These are phyloP conservation scores for Spea multiplicata DNA, from an alignment of 2,113 vertebrate genomes.

Conservation along the genomic window DNA sequence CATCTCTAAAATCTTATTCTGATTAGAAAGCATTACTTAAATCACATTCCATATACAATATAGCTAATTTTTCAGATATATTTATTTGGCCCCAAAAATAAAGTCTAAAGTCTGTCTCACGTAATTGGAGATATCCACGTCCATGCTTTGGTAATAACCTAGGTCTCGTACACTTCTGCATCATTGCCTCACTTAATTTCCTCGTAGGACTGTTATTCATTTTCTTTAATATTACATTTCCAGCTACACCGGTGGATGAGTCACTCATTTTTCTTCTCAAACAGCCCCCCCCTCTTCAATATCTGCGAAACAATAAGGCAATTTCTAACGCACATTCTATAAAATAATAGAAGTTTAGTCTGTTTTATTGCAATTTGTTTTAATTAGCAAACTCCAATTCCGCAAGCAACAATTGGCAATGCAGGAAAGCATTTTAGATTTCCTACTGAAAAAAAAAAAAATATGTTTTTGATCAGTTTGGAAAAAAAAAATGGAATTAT, in stretches of 20 bases:
- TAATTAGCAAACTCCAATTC: slow-evolving; percentile 62
- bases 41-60: no score
- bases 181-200: slow-evolving; percentile 82
- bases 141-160: slow-evolving; percentile 54
- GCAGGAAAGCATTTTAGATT: neutral
- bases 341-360: slow-evolving; percentile 55
- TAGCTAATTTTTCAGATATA: no score
- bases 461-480: neutral
- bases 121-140: slow-evolving; percentile 59
- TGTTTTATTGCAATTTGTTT: slow-evolving; percentile 68
- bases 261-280: slow-evolving; percentile 67
- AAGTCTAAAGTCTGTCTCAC: slow-evolving; percentile 37
- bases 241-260: slow-evolving; percentile 68
- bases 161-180: slow-evolving; percentile 62
- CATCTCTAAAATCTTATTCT: no score
- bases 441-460: slow-evolving; percentile 3
- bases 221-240: slow-evolving; percentile 73
- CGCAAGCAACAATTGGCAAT: slow-evolving; percentile 56
- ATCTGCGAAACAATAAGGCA: slow-evolving; percentile 73
- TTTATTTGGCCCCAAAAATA: no score
- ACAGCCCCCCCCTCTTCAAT: slow-evolving; percentile 61
- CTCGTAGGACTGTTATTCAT: slow-evolving; percentile 71
- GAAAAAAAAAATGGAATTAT: no score
- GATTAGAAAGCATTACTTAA: no score
- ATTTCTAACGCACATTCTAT: slow-evolving; percentile 70